Evolutionary conservation across 92 coral and sea anemone genomes (phyloP).

Genomic region (Nematostella vectensis): DNA sequence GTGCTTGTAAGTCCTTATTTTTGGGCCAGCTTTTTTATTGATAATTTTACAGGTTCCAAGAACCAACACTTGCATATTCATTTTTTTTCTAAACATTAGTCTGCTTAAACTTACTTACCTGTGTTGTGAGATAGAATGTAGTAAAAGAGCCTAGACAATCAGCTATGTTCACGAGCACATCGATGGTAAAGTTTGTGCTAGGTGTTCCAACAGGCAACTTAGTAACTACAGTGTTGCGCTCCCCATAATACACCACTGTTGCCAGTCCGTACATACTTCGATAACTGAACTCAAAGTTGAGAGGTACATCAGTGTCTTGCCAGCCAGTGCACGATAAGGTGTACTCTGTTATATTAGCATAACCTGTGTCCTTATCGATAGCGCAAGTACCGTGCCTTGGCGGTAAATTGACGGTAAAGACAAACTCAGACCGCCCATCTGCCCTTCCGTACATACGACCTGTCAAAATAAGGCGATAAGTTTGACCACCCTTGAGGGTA

Average conservation of each 20-base stretch:
- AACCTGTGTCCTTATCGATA: slow-evolving; percentile 12
- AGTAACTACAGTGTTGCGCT: neutral
- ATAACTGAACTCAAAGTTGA: slow-evolving; percentile 23
- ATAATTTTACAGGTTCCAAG: too few species aligned
- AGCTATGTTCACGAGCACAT: slow-evolving; percentile 1
- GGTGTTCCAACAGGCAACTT: slow-evolving; percentile 41
- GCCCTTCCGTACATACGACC: slow-evolving; percentile 28
- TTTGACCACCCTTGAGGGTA: slow-evolving; percentile 23
- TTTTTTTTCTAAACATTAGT: too few species aligned
- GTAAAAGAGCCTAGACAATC: slow-evolving; percentile 23
- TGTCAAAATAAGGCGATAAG: slow-evolving; percentile 19
- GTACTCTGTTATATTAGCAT: slow-evolving; percentile 24
- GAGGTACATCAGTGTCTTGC: slow-evolving; percentile 29
- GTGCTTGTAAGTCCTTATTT: too few species aligned
- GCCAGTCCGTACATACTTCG: slow-evolving; percentile 16
- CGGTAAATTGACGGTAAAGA: slow-evolving; percentile 26
- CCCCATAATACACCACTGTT: slow-evolving; percentile 14
- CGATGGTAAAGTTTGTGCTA: slow-evolving; percentile 2
- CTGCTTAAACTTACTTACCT: slow-evolving; percentile 22
- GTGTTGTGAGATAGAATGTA: slow-evolving; percentile 9
- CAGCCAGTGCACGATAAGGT: slow-evolving; percentile 23
- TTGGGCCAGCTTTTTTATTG: too few species aligned
- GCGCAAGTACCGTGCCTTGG: slow-evolving; percentile 30
- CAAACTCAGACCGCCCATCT: slow-evolving; percentile 14
- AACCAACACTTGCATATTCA: too few species aligned